A percentile compares a stretch with the other conserved stretches of the same genome.
phyloP scores from a whole-genome alignment of 2,113 vertebrate species.

The Heptranchias perlo region DNA sequence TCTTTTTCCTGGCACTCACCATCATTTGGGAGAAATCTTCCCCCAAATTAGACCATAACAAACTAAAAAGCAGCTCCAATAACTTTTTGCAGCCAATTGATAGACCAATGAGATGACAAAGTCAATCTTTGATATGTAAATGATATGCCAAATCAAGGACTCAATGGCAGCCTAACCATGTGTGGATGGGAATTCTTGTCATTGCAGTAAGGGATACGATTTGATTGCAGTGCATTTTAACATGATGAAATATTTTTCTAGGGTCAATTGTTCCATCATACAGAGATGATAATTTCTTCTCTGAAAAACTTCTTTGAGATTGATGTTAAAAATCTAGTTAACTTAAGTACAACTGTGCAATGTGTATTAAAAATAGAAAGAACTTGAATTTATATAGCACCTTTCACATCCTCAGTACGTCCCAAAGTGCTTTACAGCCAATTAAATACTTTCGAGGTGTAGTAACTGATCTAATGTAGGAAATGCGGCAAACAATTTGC shows the following conservation, averaged over 20 bases:
- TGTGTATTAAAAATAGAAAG: neutral
- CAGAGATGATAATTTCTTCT: no score
- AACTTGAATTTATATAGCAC: neutral
- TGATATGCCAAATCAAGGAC: neutral
- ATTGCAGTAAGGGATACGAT: neutral
- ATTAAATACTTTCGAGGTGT: neutral
- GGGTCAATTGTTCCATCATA: no score
- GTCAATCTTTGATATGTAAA: neutral
- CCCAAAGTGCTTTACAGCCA: neutral
- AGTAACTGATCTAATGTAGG: no score
- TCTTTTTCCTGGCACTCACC: no score
- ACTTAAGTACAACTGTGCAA: no score
- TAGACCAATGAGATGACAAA: neutral
- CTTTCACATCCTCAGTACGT: no score
- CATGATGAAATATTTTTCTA: neutral
- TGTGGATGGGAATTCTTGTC: neutral
- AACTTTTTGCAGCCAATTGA: neutral
- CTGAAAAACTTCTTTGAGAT: no score
- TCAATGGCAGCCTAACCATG: neutral
- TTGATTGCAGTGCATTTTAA: neutral
- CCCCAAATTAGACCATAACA: no score
- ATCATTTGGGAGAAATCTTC: no score
- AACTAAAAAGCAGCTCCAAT: neutral
- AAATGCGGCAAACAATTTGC: neutral
- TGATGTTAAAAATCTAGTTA: no score